Percentiles rank a stretch among this genome's conserved stretches.
These are phyloP conservation scores for Cybosia mesomella DNA, from an alignment of 2,888 invertebrate genomes.

Conservation along the genomic window DNA sequence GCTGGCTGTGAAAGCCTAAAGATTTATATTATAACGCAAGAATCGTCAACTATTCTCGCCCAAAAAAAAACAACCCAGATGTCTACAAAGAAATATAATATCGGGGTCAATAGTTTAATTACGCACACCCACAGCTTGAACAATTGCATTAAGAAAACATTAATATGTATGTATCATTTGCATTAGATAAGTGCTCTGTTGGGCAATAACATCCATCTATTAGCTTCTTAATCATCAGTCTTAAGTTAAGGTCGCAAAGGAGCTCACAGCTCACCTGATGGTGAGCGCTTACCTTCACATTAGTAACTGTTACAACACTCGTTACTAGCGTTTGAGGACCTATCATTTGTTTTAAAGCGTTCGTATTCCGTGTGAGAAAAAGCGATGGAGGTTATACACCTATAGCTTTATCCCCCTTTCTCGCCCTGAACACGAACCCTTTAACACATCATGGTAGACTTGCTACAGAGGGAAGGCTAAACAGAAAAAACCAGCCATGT, in stretches of 20 bases:
- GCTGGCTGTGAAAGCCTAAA: too few species aligned
- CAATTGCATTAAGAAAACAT: constrained; percentile 47
- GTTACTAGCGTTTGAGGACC: too few species aligned
- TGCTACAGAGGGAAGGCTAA: too few species aligned
- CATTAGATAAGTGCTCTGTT: constrained; percentile 35
- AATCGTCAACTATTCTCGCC: neutral
- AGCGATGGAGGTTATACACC: too few species aligned
- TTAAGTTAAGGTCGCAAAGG: neutral
- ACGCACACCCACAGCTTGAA: constrained; percentile 56
- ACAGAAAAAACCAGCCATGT: too few species aligned
- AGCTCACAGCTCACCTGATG: neutral
- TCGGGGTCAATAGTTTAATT: constrained; percentile 74
- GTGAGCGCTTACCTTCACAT: neutral
- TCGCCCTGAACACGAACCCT: too few species aligned
- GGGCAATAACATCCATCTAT: constrained; percentile 28
- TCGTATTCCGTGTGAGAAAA: too few species aligned
- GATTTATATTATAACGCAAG: too few species aligned
- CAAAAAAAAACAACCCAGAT: constrained; percentile 16
- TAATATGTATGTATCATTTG: constrained; percentile 51
- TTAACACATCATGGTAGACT: too few species aligned
- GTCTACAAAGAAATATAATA: constrained; percentile 56
- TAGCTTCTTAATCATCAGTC: neutral
- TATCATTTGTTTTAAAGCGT: too few species aligned
- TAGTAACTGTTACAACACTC: neutral
- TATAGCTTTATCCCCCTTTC: too few species aligned